A percentile compares a stretch with the other conserved stretches of the same genome.
These are phyloP conservation scores for Sycobia sp. DNA, from an alignment of 1,140 invertebrate species.

Conservation along the genomic window DNA sequence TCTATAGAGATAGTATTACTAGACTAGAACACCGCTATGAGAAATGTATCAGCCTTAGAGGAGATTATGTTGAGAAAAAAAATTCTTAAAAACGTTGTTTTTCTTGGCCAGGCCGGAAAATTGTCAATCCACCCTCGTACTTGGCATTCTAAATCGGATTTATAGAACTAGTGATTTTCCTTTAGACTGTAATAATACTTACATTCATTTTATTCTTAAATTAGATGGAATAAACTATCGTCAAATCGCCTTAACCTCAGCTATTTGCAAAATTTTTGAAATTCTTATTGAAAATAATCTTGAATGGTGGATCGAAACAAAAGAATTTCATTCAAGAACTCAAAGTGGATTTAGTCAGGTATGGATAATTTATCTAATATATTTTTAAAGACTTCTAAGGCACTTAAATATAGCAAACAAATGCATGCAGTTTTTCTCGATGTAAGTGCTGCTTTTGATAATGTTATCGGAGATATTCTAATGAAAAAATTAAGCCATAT, in stretches of 20 bases:
- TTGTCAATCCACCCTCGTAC: no score
- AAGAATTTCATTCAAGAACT: background rate
- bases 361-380: background rate
- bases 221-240: background rate
- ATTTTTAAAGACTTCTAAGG: background rate
- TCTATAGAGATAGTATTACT: no score
- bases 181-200: background rate
- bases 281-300: background rate
- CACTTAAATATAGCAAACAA: background rate
- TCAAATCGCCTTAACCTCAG: no score
- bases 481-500: background rate
- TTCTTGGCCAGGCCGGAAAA: no score
- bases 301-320: background rate
- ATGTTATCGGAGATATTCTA: background rate
- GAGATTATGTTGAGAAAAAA: no score
- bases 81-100: no score
- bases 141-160: no score
- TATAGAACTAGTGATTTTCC: no score
- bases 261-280: no score
- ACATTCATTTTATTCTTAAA: background rate
- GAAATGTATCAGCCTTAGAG: no score
- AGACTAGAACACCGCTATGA: no score
- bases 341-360: conserved; percentile 1
- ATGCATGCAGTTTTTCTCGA: conserved; percentile 5
- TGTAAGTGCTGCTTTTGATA: background rate